These are phyloP conservation scores for Wasmannia auropunctata DNA, from an alignment of 1,140 invertebrate species.

Conservation along the genomic window DNA sequence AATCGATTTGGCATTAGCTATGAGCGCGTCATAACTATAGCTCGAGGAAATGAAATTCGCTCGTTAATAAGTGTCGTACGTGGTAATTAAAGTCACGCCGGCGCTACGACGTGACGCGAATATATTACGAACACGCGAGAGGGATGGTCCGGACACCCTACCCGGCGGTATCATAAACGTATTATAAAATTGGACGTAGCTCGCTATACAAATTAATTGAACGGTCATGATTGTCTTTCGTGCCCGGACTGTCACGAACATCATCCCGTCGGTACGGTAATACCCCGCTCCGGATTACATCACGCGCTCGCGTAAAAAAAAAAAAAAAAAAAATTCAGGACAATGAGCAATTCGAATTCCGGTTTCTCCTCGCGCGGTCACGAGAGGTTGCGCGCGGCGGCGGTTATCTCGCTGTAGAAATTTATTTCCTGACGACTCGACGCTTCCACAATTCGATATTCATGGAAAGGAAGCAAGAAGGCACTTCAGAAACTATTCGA, in stretches of 20 bases:
- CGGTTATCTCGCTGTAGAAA: not conserved
- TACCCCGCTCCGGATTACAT: not conserved
- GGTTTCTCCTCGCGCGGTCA: not conserved
- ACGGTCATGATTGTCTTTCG: not conserved
- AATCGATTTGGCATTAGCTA: constrained; percentile 54
- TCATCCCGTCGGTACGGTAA: not conserved
- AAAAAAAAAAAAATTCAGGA: no score
- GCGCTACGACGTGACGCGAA: constrained; percentile 34
- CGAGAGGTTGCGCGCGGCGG: constrained; percentile 19
- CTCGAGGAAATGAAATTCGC: constrained; percentile 51
- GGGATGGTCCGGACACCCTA: not conserved
- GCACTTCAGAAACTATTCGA: not conserved
- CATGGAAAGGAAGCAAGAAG: not conserved
- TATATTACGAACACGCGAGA: constrained; percentile 17
- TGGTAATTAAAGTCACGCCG: constrained; percentile 48
- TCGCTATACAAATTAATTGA: constrained; percentile 30
- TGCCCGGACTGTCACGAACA: constrained; percentile 1
- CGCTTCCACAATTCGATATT: constrained; percentile 12
- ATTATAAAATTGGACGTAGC: constrained; percentile 41
- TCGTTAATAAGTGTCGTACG: constrained; percentile 54
- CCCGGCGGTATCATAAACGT: not conserved
- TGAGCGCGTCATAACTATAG: constrained; percentile 25
- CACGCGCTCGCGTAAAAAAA: constrained; percentile 28
- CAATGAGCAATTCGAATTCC: constrained; percentile 12
- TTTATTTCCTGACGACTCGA: constrained; percentile 10